These are phyloP conservation scores for Mylabris phalerata DNA, from an alignment of 1,140 invertebrate genomes.

Conservation along the genomic window DNA sequence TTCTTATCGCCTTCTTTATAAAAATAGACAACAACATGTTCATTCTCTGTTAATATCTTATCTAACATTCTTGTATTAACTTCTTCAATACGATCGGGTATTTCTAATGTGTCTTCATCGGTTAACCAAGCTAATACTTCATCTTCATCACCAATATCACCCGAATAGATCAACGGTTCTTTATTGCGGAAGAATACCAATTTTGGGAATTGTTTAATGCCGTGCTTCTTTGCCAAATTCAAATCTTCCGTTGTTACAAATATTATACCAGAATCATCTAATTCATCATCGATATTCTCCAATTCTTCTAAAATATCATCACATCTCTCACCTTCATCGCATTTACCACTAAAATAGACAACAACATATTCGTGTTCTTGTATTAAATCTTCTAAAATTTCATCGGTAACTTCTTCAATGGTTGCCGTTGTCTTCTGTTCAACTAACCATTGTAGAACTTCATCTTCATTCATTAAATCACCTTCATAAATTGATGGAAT, in stretches of 20 bases:
- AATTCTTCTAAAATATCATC: slow-evolving; percentile 77
- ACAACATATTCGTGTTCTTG: slow-evolving; percentile 90
- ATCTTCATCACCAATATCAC: slow-evolving; percentile 84
- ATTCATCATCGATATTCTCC: slow-evolving; percentile 89
- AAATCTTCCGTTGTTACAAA: slow-evolving; percentile 89
- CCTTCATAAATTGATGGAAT: slow-evolving; percentile 88
- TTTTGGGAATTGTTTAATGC: slow-evolving; percentile 76
- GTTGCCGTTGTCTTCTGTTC: slow-evolving; percentile 86
- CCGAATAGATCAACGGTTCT: slow-evolving; percentile 66
- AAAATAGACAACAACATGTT: slow-evolving; percentile 87
- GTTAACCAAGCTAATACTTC: slow-evolving; percentile 86
- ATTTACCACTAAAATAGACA: slow-evolving; percentile 86
- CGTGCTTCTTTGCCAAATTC: slow-evolving; percentile 73
- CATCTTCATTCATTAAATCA: slow-evolving; percentile 85
- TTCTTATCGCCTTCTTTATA: slow-evolving; percentile 89
- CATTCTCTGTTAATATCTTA: slow-evolving; percentile 80
- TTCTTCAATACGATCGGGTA: slow-evolving; percentile 90
- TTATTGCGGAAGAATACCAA: slow-evolving; percentile 88
- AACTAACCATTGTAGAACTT: slow-evolving; percentile 84
- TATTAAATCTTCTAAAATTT: slow-evolving; percentile 80
- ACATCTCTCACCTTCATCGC: slow-evolving; percentile 79
- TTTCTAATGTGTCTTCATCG: slow-evolving; percentile 84
- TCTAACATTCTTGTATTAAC: slow-evolving; percentile 88
- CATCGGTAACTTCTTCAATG: slow-evolving; percentile 91
- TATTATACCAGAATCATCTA: slow-evolving; percentile 88